Percentiles rank a stretch among this genome's conserved stretches.
These are phyloP conservation scores for Hippocampus abdominalis DNA, from an alignment of 2,113 vertebrate species.

Conservation along the genomic window DNA sequence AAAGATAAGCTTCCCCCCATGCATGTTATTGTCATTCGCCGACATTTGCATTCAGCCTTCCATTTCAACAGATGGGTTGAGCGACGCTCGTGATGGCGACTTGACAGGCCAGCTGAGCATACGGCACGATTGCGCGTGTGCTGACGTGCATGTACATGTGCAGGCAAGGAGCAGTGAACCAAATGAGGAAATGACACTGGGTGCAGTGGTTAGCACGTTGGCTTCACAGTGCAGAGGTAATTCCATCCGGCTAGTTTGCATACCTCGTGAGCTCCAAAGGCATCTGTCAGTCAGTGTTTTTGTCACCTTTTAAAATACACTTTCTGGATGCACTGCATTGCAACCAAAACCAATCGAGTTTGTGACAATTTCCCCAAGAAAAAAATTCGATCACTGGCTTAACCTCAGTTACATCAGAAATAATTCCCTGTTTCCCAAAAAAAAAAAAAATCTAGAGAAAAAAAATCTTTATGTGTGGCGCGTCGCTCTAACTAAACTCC, in stretches of 20 bases:
- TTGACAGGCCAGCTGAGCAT: conserved; percentile 51
- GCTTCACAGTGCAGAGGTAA: no score
- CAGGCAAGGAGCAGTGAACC: no score
- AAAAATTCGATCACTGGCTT: no score
- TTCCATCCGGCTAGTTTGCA: no score
- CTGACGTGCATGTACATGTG: conserved; percentile 9
- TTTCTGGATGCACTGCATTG: no score
- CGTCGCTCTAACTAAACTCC: not conserved
- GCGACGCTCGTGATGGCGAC: conserved; percentile 45
- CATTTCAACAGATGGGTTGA: conserved; percentile 52
- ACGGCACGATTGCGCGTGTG: conserved; percentile 25
- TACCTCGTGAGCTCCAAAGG: no score
- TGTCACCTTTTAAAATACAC: not conserved
- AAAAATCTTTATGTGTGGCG: not conserved
- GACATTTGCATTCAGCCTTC: conserved; percentile 50
- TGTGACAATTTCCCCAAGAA: no score
- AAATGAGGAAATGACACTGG: not conserved
- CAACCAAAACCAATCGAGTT: no score
- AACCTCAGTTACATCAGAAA: no score
- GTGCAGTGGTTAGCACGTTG: no score
- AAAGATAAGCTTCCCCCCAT: conserved; percentile 1
- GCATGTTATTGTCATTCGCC: conserved; percentile 11
- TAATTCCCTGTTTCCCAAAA: not conserved
- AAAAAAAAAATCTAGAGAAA: not conserved
- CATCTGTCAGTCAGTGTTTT: not conserved